phyloP scores from a whole-genome alignment of 2,113 vertebrate genomes.

The Picathartes gymnocephalus region DNA sequence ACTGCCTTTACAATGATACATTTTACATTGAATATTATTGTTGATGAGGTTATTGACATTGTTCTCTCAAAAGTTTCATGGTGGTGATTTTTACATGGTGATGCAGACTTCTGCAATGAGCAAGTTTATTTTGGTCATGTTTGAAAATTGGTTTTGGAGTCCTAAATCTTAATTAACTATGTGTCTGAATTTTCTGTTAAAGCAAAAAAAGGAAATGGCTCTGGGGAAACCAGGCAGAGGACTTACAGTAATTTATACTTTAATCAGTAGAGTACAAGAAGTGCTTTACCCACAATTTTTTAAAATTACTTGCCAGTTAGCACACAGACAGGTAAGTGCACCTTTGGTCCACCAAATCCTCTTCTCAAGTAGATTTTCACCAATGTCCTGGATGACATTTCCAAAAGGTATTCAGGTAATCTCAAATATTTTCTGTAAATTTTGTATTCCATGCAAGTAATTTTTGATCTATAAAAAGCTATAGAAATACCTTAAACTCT shows the following conservation, averaged over 20 bases:
- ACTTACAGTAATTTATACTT: background rate
- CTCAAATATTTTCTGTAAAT: background rate
- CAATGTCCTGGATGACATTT: background rate
- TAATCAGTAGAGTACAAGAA: background rate
- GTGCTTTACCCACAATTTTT: accelerated
- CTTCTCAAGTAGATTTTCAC: background rate
- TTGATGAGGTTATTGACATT: background rate
- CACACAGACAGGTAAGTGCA: background rate
- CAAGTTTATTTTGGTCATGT: background rate
- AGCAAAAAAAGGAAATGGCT: background rate
- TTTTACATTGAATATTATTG: background rate
- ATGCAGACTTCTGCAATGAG: accelerated
- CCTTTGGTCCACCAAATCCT: background rate
- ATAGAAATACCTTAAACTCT: background rate
- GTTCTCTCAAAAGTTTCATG: background rate
- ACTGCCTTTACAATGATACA: background rate
- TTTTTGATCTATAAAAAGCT: background rate
- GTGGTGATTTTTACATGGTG: background rate
- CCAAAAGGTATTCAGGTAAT: background rate
- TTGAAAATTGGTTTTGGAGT: background rate
- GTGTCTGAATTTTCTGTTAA: background rate
- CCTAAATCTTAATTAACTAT: background rate
- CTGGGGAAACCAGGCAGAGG: background rate
- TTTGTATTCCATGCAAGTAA: background rate
- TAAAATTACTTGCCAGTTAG: background rate